These are phyloP conservation scores for Petrolisthes cinctipes DNA, from an alignment of 2,888 invertebrate species.

Conservation along the genomic window DNA sequence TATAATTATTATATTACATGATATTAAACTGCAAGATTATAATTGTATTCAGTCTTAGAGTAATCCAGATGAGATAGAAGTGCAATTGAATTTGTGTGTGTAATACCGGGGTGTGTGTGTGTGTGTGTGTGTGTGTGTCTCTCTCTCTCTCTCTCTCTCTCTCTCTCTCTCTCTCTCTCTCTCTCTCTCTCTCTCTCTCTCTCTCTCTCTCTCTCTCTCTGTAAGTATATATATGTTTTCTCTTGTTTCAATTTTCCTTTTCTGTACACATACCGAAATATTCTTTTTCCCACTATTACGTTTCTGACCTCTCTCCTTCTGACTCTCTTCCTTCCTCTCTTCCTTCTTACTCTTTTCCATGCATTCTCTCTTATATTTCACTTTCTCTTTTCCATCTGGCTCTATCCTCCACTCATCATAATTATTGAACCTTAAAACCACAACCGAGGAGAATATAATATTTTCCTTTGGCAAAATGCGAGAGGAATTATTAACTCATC, in stretches of 20 bases:
- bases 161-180: conserved; percentile 31
- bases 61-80: too few relatives aligned
- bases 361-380: not conserved
- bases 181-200: conserved; percentile 31
- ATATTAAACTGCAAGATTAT: too few relatives aligned
- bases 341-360: not conserved
- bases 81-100: too few relatives aligned
- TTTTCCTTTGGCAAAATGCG: too few relatives aligned
- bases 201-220: too few relatives aligned
- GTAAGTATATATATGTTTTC: not conserved
- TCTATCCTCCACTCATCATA: too few relatives aligned
- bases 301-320: not conserved
- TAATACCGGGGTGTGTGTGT: not conserved
- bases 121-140: conserved; percentile 6
- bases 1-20: too few relatives aligned
- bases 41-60: too few relatives aligned
- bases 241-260: not conserved
- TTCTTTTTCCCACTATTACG: not conserved
- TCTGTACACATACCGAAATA: too few relatives aligned
- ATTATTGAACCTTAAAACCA: too few relatives aligned
- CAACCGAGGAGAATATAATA: too few relatives aligned
- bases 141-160: conserved; percentile 33
- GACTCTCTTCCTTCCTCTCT: not conserved
- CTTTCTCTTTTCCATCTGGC: not conserved
- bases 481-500: too few relatives aligned